Evolutionary conservation across 2,113 vertebrate genomes (phyloP).

Genomic region (Formicarius rufipectus): DNA sequence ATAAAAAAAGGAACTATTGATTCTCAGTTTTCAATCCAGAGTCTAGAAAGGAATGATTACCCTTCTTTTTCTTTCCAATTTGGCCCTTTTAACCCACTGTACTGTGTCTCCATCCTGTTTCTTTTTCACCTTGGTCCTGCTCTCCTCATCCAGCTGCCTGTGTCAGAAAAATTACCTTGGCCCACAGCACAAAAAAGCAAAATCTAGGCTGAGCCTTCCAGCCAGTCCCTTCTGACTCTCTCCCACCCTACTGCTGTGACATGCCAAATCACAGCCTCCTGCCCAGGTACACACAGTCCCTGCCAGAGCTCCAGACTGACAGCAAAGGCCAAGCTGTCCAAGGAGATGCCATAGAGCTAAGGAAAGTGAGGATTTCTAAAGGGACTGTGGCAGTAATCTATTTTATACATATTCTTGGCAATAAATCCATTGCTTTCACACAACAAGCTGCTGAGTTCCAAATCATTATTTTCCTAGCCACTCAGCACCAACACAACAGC

Average conservation of each 20-base stretch:
- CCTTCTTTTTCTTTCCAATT: not conserved
- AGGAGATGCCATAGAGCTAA: not conserved
- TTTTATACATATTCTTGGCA: constrained; percentile 36
- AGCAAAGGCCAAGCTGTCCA: not conserved
- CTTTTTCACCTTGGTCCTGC: not conserved
- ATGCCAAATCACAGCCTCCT: not conserved
- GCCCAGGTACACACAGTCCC: not conserved
- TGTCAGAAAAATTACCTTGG: not conserved
- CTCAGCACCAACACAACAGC: constrained; percentile 45
- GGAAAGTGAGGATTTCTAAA: constrained; percentile 18
- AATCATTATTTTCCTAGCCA: constrained; percentile 51
- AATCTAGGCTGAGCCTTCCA: not conserved
- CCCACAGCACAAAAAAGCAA: not conserved
- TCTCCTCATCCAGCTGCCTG: not conserved
- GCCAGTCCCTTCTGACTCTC: not conserved
- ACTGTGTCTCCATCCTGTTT: not conserved
- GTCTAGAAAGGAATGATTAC: not conserved
- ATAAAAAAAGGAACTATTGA: not conserved
- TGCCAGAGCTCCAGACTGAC: not conserved
- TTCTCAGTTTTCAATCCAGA: not conserved
- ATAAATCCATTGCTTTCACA: not conserved
- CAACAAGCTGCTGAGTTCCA: constrained; percentile 38
- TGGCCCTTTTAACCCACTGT: not conserved
- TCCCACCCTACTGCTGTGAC: fast-evolving
- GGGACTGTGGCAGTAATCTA: not conserved